These are phyloP conservation scores for Crax fasciolata DNA, from an alignment of 2,797 vertebrate genomes.

Conservation along the genomic window DNA sequence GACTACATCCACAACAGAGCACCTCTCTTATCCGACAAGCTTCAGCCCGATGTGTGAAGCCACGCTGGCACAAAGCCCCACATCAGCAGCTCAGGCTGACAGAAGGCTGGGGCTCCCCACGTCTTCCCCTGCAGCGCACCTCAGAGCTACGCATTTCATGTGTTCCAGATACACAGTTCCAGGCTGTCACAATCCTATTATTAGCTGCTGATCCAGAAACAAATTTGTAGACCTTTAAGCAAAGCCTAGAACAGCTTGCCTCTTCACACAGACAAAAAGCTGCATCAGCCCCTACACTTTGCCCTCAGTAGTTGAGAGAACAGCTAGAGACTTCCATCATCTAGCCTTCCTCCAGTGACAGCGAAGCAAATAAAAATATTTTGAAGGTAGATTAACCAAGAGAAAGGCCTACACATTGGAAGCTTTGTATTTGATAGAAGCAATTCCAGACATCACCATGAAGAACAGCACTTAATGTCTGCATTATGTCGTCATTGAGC, in stretches of 20 bases:
- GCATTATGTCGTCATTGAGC: neutral
- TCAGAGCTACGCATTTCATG: neutral
- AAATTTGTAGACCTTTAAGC: neutral
- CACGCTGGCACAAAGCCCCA: no score
- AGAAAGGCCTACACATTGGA: neutral
- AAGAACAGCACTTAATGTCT: neutral
- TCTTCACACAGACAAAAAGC: neutral
- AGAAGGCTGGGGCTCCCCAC: rapidly evolving
- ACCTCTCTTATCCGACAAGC: rapidly evolving
- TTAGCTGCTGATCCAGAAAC: neutral
- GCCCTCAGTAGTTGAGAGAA: rapidly evolving
- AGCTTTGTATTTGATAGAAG: neutral
- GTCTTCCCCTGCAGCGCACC: rapidly evolving
- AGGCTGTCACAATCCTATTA: neutral
- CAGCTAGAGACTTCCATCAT: neutral
- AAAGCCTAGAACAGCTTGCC: neutral
- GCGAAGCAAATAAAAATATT: neutral
- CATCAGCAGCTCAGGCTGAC: neutral
- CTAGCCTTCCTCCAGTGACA: neutral
- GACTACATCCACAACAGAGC: neutral
- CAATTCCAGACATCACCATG: neutral
- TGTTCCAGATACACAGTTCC: neutral
- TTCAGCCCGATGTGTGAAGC: neutral
- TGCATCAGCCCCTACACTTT: neutral
- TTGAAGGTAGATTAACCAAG: neutral